Percentiles rank a stretch among this genome's conserved stretches.
phyloP scores from a whole-genome alignment of 2,113 vertebrate genomes.

The Petromus typicus region DNA sequence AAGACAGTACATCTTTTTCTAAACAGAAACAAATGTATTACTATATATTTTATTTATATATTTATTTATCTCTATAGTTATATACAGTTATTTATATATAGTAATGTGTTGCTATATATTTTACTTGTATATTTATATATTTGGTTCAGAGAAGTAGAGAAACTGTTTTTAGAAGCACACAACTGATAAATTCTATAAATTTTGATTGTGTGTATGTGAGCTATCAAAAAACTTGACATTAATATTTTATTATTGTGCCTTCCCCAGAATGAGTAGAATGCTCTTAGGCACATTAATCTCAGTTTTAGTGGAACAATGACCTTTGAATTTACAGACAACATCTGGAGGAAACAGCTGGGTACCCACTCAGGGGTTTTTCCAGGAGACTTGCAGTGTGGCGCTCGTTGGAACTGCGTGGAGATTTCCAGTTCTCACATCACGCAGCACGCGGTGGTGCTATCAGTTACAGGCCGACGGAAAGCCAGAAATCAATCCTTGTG shows the following conservation, averaged over 20 bases:
- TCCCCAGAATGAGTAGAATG: neutral
- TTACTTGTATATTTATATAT: neutral
- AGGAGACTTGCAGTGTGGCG: constrained; percentile 68
- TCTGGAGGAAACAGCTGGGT: constrained; percentile 84
- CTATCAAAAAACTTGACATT: constrained; percentile 50
- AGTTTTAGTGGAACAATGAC: constrained; percentile 81
- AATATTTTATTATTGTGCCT: neutral
- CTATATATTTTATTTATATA: neutral
- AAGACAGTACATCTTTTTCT: neutral
- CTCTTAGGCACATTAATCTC: constrained; percentile 71
- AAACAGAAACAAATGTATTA: neutral
- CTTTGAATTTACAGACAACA: constrained; percentile 83
- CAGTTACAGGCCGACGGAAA: constrained; percentile 83
- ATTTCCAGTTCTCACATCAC: constrained; percentile 77
- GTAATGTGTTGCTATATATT: no score
- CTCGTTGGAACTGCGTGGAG: constrained; percentile 80
- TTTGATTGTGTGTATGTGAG: neutral
- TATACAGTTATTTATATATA: no score
- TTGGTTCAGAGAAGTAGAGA: neutral
- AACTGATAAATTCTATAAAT: neutral
- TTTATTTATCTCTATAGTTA: no score
- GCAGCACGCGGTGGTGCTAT: constrained; percentile 78
- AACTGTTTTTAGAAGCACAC: neutral
- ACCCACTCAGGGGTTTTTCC: constrained; percentile 73
- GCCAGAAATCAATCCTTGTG: constrained; percentile 70